Base-by-base conservation (phyloP, 2,113 vertebrate species). In the Sebastes fasciatus region DNA sequence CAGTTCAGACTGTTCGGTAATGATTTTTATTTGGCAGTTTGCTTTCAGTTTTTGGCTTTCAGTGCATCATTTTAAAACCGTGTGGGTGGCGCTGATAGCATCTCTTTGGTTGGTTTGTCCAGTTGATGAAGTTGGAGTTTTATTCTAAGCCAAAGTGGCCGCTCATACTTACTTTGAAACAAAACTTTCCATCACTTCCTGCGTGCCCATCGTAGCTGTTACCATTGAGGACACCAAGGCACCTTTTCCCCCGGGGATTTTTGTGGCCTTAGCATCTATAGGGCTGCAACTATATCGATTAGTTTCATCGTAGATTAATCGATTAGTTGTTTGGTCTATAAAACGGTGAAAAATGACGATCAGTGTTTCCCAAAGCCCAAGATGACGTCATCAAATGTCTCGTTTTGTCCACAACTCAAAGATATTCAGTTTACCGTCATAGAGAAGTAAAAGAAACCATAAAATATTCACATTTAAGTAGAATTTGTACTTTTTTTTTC, bases 21-120 rank as follows among this genome's bases (percentile, higher is more conserved):
- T 51, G 26, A 14, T 74, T 71, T 79, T 54, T 58, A 46, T 54
- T 54, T 65, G 21, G 54, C 57, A 42, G 16, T 45, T 68, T 34
- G 48, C 40, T 49, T 52, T 40, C 0, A 54, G 8, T 42, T 83
- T 34, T 12, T 68, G 51, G 49, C n/a, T 51, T 58, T 13, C 43
- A 43, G 43, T 51, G 14, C 49, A 66, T 51, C n/a, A 40, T 14
- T 61, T 16, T 40, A 6, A 12, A 55, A 62, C 42, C 13, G 62
- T 3, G 4, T n/a, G 12, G 65, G 19, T 1, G 16, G 68, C 0
- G 13, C 10, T 43, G 54, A 69, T 23, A 21, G 55, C 2, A 55
- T 74, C 48, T 49, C 6, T 57, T 17, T 6, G 23, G 7, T 8
- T 61, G 48, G 23, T 71, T 42, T 14, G 11, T 23, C 52, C 1